Percentiles rank a stretch among this genome's conserved stretches.
Conservation (phyloP, 2,113 vertebrate species). For the Pungitius pungitius region DNA sequence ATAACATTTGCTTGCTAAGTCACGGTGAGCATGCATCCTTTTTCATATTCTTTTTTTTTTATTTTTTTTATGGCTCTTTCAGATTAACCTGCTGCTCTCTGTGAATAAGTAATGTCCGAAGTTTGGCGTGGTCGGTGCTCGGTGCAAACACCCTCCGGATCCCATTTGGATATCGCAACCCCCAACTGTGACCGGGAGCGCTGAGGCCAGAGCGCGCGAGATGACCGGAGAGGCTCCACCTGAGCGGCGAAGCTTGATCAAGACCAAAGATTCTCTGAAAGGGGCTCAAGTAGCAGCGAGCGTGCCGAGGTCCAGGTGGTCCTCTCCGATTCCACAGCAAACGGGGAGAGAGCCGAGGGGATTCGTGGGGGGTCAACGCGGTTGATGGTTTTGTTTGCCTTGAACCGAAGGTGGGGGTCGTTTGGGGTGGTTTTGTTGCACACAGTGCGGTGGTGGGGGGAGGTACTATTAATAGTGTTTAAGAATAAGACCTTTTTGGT, state of each 20-base stretch:
- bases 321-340: slow-evolving; percentile 15
- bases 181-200: slow-evolving; percentile 37
- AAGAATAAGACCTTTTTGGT: slow-evolving; percentile 30
- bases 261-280: slow-evolving; percentile 58
- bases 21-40: slow-evolving; percentile 45
- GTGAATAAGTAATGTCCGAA: slow-evolving; percentile 85
- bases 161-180: slow-evolving; percentile 34
- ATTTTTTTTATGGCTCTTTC: slow-evolving; percentile 69
- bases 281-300: slow-evolving; percentile 18
- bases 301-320: slow-evolving; percentile 37
- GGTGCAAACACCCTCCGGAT: slow-evolving; percentile 30
- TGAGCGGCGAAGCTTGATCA: slow-evolving; percentile 29
- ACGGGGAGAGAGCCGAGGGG: slow-evolving; percentile 23
- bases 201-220: slow-evolving; percentile 24
- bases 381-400: slow-evolving; percentile 29
- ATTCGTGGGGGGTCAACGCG: slow-evolving; percentile 19
- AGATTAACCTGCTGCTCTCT: slow-evolving; percentile 92
- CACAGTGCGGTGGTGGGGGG: neutral
- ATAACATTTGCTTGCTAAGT: slow-evolving; percentile 42
- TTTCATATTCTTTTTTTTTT: too few relatives aligned
- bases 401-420: slow-evolving; percentile 31
- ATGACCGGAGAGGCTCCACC: slow-evolving; percentile 40
- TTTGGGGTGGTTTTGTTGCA: slow-evolving; percentile 30
- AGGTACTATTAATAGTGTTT: slow-evolving; percentile 20
- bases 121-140: slow-evolving; percentile 19